Conservation (phyloP, 2,797 vertebrate species). For the Halcyon smyrnensis region DNA sequence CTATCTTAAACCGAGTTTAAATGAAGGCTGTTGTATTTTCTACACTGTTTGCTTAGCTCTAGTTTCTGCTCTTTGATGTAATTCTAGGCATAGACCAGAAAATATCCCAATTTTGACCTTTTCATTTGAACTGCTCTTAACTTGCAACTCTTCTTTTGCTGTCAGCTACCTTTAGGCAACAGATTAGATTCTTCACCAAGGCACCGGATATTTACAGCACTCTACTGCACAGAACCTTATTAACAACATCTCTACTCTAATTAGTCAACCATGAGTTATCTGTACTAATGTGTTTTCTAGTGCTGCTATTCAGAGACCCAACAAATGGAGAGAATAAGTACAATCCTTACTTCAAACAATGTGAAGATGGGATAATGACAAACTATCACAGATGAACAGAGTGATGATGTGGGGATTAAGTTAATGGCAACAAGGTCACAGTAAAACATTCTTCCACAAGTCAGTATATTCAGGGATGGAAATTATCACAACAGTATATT, state of each 20-base stretch:
- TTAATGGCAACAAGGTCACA: not conserved
- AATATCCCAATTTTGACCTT: slow-evolving; percentile 29
- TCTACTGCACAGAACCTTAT: not conserved
- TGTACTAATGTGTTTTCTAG: not conserved
- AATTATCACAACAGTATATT: not conserved
- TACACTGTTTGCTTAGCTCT: not conserved
- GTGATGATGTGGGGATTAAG: not conserved
- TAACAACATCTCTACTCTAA: not conserved
- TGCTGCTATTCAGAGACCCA: not conserved
- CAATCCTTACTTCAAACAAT: not conserved
- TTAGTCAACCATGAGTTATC: not conserved
- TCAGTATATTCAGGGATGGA: not conserved
- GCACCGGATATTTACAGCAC: not conserved
- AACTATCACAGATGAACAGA: not conserved
- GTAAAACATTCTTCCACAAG: not conserved
- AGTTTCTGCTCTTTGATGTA: slow-evolving; percentile 41
- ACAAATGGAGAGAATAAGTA: not conserved
- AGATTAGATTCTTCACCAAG: not conserved
- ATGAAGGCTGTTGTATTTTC: slow-evolving; percentile 15
- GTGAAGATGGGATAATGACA: not conserved
- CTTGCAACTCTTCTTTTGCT: not conserved
- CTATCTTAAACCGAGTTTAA: not conserved
- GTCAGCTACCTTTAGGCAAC: not conserved
- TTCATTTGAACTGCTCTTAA: slow-evolving; percentile 6
- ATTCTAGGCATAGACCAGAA: slow-evolving; percentile 27